These are phyloP conservation scores for Etheostoma nigrum DNA, from an alignment of 2,797 vertebrate species.

Conservation along the genomic window DNA sequence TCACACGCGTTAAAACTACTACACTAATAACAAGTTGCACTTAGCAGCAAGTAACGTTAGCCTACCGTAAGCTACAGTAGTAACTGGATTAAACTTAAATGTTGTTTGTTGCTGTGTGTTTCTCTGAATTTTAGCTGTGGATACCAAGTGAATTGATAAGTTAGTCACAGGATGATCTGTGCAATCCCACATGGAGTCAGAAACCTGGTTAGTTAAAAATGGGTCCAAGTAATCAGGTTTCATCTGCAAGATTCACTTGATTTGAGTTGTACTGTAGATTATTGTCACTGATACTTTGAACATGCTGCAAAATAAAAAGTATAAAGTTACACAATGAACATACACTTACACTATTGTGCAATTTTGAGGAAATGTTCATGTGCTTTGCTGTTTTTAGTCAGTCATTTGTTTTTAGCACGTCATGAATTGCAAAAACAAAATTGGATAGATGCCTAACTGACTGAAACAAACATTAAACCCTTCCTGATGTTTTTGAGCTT, in stretches of 20 bases:
- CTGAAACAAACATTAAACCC: not conserved
- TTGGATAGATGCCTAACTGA: not conserved
- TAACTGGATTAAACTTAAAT: too few species aligned
- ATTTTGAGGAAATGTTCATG: not conserved
- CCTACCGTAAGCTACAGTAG: too few species aligned
- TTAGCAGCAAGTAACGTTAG: too few species aligned
- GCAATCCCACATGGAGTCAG: not conserved
- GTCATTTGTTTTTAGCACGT: not conserved
- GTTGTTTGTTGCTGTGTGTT: too few species aligned
- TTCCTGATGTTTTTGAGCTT: not conserved
- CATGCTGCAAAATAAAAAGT: not conserved
- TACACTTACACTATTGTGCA: not conserved
- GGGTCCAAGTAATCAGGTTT: not conserved
- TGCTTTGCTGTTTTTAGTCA: constrained; percentile 1
- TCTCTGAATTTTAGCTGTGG: not conserved
- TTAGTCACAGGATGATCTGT: not conserved
- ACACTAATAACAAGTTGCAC: too few species aligned
- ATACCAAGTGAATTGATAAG: not conserved
- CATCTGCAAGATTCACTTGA: too few species aligned
- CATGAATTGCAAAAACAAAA: not conserved
- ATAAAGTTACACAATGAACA: not conserved
- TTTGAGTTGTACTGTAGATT: not conserved
- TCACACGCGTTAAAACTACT: too few species aligned
- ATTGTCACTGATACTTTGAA: not conserved
- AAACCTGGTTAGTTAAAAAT: not conserved